A percentile compares a stretch with the other conserved stretches of the same genome.
phyloP scores from a whole-genome alignment of 2,113 vertebrate species.

The Heterotis niloticus region DNA sequence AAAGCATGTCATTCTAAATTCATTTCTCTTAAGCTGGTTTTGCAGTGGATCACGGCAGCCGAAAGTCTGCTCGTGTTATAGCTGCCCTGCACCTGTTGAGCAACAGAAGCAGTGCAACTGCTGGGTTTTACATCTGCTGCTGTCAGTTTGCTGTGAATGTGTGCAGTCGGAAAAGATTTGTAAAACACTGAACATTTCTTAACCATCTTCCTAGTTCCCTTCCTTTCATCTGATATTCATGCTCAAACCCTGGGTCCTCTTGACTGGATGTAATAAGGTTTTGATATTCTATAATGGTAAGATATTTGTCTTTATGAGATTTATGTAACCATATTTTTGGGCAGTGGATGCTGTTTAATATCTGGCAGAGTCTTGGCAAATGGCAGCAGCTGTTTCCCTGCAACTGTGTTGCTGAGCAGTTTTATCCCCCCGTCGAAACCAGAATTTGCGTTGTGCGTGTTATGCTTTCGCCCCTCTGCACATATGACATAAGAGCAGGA shows the following conservation, averaged over 20 bases:
- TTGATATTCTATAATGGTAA: too few relatives aligned
- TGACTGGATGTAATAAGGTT: too few relatives aligned
- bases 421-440: constrained; percentile 36
- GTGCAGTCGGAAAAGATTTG: too few relatives aligned
- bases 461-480: constrained; percentile 36
- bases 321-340: too few relatives aligned
- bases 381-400: not conserved
- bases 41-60: not conserved
- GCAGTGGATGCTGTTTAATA: not conserved
- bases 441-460: constrained; percentile 38
- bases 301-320: too few relatives aligned
- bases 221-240: too few relatives aligned
- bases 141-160: too few relatives aligned
- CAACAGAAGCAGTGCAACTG: not conserved
- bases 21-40: not conserved
- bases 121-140: not conserved
- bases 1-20: not conserved
- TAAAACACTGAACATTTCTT: too few relatives aligned
- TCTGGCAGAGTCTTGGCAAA: not conserved
- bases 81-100: not conserved
- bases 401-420: constrained; percentile 29
- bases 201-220: too few relatives aligned
- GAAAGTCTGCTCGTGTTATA: not conserved
- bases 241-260: too few relatives aligned
- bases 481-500: constrained; percentile 35